Evolutionary conservation across 2,113 vertebrate genomes (phyloP).

Genomic region (Asarcornis scutulata): DNA sequence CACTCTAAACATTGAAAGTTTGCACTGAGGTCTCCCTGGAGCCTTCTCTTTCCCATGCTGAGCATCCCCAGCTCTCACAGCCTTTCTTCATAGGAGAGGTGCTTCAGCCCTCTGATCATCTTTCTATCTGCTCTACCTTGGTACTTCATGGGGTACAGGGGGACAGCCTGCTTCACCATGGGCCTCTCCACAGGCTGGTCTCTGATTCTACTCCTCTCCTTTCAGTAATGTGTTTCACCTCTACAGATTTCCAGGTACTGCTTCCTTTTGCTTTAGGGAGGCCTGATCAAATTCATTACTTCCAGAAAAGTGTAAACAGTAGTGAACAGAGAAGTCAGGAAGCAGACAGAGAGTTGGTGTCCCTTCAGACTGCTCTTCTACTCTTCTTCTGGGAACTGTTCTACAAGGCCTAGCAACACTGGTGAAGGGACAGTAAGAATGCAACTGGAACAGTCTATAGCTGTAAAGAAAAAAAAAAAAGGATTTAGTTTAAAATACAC

Average conservation of each 20-base stretch:
- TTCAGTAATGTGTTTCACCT: neutral
- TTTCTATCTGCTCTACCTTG: too few species aligned
- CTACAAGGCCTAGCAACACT: neutral
- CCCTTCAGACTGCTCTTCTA: neutral
- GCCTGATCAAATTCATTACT: neutral
- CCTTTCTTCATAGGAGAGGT: too few species aligned
- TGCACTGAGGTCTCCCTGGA: too few species aligned
- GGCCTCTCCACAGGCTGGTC: too few species aligned
- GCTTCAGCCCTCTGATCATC: too few species aligned
- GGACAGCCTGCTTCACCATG: too few species aligned
- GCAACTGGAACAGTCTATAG: neutral
- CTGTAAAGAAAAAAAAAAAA: too few species aligned
- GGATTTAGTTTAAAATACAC: neutral
- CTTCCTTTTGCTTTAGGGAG: neutral
- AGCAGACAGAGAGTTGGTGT: neutral
- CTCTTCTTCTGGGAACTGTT: neutral
- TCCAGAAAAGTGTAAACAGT: neutral
- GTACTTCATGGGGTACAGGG: too few species aligned
- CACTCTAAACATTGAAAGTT: too few species aligned
- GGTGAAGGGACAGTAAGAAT: neutral
- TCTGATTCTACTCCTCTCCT: neutral
- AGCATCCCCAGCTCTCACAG: too few species aligned
- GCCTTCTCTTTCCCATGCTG: too few species aligned
- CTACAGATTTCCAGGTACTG: neutral
- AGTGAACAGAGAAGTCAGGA: neutral